Evolutionary conservation across 2,113 vertebrate species (phyloP).

Genomic region (Chinchilla lanigera): DNA sequence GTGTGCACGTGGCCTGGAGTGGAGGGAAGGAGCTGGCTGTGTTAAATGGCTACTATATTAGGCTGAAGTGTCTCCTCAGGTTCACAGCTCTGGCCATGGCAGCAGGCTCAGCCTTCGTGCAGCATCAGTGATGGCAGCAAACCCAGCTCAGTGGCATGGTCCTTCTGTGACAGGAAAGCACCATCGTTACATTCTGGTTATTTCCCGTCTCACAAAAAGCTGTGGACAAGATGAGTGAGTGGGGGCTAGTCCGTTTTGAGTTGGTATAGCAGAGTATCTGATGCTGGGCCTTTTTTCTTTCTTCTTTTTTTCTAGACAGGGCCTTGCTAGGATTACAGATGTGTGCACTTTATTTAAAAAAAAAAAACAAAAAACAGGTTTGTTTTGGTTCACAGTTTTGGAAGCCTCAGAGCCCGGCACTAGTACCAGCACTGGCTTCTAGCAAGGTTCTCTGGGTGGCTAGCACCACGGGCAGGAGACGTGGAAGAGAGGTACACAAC

Average conservation of each 20-base stretch:
- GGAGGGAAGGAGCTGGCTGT: neutral
- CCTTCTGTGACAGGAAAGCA: neutral
- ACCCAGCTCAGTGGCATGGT: neutral
- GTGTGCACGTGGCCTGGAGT: neutral
- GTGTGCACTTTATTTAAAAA: neutral
- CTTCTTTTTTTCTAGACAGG: neutral
- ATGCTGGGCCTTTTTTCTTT: neutral
- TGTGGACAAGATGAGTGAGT: neutral
- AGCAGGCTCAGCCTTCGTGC: neutral
- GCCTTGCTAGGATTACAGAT: neutral
- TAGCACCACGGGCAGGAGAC: neutral
- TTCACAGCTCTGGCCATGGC: slow-evolving; percentile 49
- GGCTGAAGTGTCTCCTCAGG: slow-evolving; percentile 67
- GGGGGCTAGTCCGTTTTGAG: neutral
- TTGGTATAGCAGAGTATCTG: neutral
- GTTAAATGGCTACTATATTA: slow-evolving; percentile 63
- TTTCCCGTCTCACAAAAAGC: neutral
- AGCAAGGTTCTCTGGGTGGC: neutral
- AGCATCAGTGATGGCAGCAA: neutral
- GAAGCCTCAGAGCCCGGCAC: neutral
- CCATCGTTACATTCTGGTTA: neutral
- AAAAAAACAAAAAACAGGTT: neutral
- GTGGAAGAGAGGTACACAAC: neutral
- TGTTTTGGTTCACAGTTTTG: neutral
- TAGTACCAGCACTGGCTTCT: neutral